phyloP scores from a whole-genome alignment of 2,113 vertebrate genomes.

The Zeus faber region DNA sequence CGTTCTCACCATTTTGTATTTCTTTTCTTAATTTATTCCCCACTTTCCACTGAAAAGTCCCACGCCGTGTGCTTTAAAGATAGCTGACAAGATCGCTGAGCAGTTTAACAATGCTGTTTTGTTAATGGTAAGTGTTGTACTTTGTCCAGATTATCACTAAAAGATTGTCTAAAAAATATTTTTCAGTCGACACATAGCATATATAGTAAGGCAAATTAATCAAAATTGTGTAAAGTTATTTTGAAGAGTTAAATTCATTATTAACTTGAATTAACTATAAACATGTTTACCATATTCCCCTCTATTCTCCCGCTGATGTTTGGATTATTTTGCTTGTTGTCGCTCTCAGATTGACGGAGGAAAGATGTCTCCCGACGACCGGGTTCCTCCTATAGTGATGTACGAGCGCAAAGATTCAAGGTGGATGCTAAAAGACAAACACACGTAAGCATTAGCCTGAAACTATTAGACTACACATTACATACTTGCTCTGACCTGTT shows the following conservation, averaged over 20 bases:
- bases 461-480: too few species aligned
- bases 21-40: constrained; percentile 4
- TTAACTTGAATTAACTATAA: too few species aligned
- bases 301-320: not conserved
- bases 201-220: too few species aligned
- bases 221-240: too few species aligned
- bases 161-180: too few species aligned
- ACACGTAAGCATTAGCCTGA: constrained; percentile 78
- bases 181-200: too few species aligned
- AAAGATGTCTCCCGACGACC: constrained; percentile 79
- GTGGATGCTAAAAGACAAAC: constrained; percentile 89
- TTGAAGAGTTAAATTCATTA: too few species aligned
- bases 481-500: too few species aligned
- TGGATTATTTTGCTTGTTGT: not conserved
- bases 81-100: constrained; percentile 83
- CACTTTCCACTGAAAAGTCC: constrained; percentile 56
- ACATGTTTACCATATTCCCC: not conserved
- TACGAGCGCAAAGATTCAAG: constrained; percentile 80
- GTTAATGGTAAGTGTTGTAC: constrained; percentile 86
- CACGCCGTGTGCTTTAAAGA: constrained; percentile 79
- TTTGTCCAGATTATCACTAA: too few species aligned
- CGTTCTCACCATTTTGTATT: too few species aligned
- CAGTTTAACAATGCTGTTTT: constrained; percentile 81
- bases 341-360: constrained; percentile 79
- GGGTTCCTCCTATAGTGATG: constrained; percentile 84